These are phyloP conservation scores for Anthopleura xanthogrammica DNA, from an alignment of 92 coral and sea anemone species.

Conservation along the genomic window DNA sequence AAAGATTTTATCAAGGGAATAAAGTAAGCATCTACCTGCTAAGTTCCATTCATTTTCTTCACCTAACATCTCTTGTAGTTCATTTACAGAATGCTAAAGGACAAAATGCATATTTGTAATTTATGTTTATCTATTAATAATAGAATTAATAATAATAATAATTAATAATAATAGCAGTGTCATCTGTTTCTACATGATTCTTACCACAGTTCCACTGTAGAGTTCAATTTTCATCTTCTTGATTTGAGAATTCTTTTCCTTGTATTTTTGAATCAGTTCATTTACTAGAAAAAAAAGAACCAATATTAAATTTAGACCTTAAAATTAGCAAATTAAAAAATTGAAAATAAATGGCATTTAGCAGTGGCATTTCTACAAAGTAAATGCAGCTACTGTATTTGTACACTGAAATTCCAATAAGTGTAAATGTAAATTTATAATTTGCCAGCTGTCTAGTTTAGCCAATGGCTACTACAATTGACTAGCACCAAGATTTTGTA, in stretches of 20 bases:
- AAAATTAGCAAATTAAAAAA: no score
- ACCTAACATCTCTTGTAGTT: conserved; percentile 79
- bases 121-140: background rate
- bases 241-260: conserved; percentile 75
- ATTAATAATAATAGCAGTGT: no score
- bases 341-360: no score
- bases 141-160: background rate
- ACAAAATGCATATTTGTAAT: background rate
- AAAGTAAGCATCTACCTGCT: conserved; percentile 58
- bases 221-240: conserved; percentile 72
- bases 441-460: no score
- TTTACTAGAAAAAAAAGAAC: conserved; percentile 59
- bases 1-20: no score
- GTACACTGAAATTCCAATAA: no score
- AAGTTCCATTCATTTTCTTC: conserved; percentile 84
- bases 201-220: conserved; percentile 37
- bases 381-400: no score
- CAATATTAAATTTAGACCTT: background rate
- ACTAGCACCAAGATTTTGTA: no score
- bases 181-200: background rate
- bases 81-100: conserved; percentile 58
- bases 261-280: conserved; percentile 89
- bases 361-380: no score
- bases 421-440: no score
- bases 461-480: no score